Base-by-base conservation (phyloP, 2,888 invertebrate genomes). In the Xylota segnis region DNA sequence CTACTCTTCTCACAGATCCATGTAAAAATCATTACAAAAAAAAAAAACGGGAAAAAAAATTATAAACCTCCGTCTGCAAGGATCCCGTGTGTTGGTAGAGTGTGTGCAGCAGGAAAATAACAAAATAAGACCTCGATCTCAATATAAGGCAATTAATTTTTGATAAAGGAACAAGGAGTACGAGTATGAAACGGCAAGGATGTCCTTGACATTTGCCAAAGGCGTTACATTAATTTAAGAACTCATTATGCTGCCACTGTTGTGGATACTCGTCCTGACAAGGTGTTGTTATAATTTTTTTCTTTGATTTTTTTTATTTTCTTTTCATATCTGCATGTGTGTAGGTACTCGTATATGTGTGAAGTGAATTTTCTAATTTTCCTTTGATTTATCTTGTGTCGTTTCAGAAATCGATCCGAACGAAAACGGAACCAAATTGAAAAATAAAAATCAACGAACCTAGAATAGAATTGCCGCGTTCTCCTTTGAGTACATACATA, bases 371-470 rank as follows among this genome's bases (percentile, higher is more conserved):
- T 40, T 7, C 37, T 66, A 29, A 27, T 37, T 61, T 59, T 40
- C 50, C 7, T 52, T 74, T 79, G 54, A 12, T 43, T 43, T 63
- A 5, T 37, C 23, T 45, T 72, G 65, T 68, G 9, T 82, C 61
- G 2, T 86, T 86, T 12, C 83, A 87, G 87, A 87, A 74, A 83
- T 74, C 87, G 72, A 82, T 83, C 72, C 87, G 87, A 87, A 87
- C 87, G 68, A 84, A 84, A 84, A 79, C 84, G 81, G 75, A 84
- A 84, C 65, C 37, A 70, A 79, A 84, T 75, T 84, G 70, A 75
- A 84, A 65, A 63, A 76, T 34, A 65, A 66, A 72, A 58, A 59
- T 16, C 23, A 81, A 70, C 79, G 79, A 79, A 70, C 61, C 37
- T 47, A 50, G 66, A 45, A 34, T 58, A 56, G 37, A 63, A 61